Evolutionary conservation across 2,888 invertebrate species (phyloP).

Genomic region (Nephrotoma appendiculata): DNA sequence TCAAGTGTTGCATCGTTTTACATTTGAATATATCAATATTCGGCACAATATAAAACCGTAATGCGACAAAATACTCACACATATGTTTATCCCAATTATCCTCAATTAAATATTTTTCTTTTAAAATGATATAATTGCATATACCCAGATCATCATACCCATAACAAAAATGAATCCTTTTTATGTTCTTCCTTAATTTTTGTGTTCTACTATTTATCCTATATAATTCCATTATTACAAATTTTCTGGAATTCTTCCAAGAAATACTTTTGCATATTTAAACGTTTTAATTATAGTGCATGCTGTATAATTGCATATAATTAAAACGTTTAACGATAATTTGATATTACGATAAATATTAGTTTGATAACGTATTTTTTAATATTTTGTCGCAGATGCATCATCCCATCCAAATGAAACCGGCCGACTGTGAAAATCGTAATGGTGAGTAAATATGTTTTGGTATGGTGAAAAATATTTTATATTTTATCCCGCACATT

Average conservation of each 20-base stretch:
- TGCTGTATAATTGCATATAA: background rate
- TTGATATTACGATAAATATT: background rate
- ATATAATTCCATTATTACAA: background rate
- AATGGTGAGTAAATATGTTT: slow-evolving; percentile 63
- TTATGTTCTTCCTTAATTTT: background rate
- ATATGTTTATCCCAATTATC: background rate
- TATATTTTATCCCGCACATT: background rate
- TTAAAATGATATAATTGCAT: background rate
- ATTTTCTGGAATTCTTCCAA: background rate
- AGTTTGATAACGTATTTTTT: slow-evolving; percentile 3
- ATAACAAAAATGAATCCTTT: background rate
- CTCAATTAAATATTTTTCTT: background rate
- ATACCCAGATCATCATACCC: background rate
- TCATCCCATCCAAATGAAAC: slow-evolving; percentile 99
- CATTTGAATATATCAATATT: no score
- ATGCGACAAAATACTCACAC: background rate
- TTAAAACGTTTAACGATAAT: background rate
- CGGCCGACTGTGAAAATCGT: slow-evolving; percentile 97
- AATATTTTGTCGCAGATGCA: slow-evolving; percentile 79
- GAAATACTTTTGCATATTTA: background rate
- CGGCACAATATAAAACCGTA: background rate
- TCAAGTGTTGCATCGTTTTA: no score
- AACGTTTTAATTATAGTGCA: background rate
- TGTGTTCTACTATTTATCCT: background rate
- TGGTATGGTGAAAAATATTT: background rate